Conservation (phyloP, 2,888 invertebrate genomes). For the Drosophila prolongata region DNA sequence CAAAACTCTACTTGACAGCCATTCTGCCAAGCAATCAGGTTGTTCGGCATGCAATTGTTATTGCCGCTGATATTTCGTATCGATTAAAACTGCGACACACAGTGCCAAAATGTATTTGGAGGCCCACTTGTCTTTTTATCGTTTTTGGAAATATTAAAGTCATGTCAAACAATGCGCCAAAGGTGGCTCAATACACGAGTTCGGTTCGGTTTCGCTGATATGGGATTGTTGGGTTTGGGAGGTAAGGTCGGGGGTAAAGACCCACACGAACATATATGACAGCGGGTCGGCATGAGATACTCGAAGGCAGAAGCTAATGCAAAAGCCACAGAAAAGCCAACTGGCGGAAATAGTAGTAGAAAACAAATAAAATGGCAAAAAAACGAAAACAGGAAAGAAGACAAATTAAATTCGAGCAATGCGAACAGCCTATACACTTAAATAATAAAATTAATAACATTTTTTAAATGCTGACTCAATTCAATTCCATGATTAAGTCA, state of each 20-base stretch:
- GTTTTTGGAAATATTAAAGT: slow-evolving; percentile 58
- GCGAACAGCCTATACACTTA: slow-evolving; percentile 21
- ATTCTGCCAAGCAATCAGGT: slow-evolving; percentile 48
- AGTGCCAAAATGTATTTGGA: slow-evolving; percentile 58
- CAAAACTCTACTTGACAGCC: slow-evolving; percentile 66
- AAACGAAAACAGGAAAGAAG: slow-evolving; percentile 27
- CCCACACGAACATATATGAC: slow-evolving; percentile 34
- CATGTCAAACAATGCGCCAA: slow-evolving; percentile 75
- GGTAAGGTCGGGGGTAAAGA: slow-evolving; percentile 13
- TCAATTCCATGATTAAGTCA: too few relatives aligned
- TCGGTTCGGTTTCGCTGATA: neutral
- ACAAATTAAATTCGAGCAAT: slow-evolving; percentile 46
- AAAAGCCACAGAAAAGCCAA: slow-evolving; percentile 53
- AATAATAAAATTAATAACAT: too few relatives aligned
- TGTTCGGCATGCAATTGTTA: slow-evolving; percentile 38
- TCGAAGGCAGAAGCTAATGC: slow-evolving; percentile 60
- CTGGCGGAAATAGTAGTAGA: slow-evolving; percentile 46
- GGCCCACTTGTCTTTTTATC: slow-evolving; percentile 31
- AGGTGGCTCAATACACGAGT: slow-evolving; percentile 40
- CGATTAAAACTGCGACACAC: slow-evolving; percentile 70
- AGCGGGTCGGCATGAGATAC: slow-evolving; percentile 24
- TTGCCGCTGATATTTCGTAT: slow-evolving; percentile 46
- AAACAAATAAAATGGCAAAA: slow-evolving; percentile 34
- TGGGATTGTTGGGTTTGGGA: slow-evolving; percentile 9
- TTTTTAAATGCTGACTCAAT: too few relatives aligned